Conservation (phyloP, 2,113 vertebrate genomes). For the Hystrix brachyura region DNA sequence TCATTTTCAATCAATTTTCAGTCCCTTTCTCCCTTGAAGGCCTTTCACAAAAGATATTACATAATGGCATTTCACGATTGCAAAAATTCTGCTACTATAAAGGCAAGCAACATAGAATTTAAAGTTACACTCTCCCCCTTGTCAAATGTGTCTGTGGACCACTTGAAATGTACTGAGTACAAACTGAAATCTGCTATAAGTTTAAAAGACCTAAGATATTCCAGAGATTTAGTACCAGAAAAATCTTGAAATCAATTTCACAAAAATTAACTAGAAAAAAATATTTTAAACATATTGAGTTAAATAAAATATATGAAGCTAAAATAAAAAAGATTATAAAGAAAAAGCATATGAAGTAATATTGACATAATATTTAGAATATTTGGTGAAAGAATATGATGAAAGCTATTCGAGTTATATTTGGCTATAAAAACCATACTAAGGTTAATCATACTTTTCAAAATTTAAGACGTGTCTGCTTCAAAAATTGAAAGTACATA, state of each 20-base stretch:
- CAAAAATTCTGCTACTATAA: background rate
- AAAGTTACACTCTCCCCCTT: background rate
- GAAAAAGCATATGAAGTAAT: background rate
- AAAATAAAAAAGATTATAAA: background rate
- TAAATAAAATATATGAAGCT: background rate
- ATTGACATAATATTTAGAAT: background rate
- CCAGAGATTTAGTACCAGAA: constrained; percentile 1
- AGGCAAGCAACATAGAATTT: background rate
- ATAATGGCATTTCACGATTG: background rate
- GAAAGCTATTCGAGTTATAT: background rate
- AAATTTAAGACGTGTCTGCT: background rate
- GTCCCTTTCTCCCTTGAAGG: background rate
- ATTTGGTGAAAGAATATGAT: background rate
- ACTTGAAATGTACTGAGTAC: background rate
- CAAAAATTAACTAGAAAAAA: background rate
- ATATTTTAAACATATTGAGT: background rate
- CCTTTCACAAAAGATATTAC: background rate
- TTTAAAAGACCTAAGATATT: background rate
- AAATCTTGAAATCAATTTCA: background rate
- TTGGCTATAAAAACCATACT: background rate
- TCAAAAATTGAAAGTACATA: background rate
- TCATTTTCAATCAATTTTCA: background rate
- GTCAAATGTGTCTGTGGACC: background rate
- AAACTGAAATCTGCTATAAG: background rate
- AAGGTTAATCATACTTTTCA: background rate